Evolutionary conservation across 2,888 invertebrate genomes (phyloP).

Genomic region (Torymus texanus): DNA sequence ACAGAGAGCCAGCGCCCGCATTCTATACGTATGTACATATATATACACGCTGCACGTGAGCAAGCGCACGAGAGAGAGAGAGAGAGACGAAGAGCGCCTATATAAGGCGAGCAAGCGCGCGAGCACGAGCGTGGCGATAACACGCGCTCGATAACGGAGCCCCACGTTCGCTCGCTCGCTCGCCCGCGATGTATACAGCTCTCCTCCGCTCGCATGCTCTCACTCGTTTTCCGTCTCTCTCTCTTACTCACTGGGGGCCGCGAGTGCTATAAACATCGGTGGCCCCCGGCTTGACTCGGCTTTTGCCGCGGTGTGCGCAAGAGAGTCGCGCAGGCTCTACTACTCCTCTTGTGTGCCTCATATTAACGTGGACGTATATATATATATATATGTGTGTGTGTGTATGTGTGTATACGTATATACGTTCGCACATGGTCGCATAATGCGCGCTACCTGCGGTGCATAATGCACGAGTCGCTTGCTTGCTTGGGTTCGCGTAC

Average conservation of each 20-base stretch:
- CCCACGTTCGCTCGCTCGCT: no score
- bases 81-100: neutral
- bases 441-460: constrained; percentile 49
- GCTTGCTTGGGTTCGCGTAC: constrained; percentile 13
- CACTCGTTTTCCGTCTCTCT: neutral
- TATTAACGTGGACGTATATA: neutral
- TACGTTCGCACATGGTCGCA: constrained; percentile 1
- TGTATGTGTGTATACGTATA: neutral
- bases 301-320: no score
- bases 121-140: no score
- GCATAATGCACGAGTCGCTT: constrained; percentile 48
- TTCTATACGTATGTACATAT: neutral
- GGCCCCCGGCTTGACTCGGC: neutral
- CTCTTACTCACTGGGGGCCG: neutral
- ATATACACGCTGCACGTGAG: neutral
- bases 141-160: constrained; percentile 51
- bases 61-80: no score
- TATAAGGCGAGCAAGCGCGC: constrained; percentile 27
- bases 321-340: no score
- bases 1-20: neutral
- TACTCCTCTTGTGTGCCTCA: no score
- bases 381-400: neutral
- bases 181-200: constrained; percentile 21
- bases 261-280: constrained; percentile 41
- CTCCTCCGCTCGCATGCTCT: constrained; percentile 7